Conservation (phyloP, 2,113 vertebrate species). For the Lipophrys pholis region DNA sequence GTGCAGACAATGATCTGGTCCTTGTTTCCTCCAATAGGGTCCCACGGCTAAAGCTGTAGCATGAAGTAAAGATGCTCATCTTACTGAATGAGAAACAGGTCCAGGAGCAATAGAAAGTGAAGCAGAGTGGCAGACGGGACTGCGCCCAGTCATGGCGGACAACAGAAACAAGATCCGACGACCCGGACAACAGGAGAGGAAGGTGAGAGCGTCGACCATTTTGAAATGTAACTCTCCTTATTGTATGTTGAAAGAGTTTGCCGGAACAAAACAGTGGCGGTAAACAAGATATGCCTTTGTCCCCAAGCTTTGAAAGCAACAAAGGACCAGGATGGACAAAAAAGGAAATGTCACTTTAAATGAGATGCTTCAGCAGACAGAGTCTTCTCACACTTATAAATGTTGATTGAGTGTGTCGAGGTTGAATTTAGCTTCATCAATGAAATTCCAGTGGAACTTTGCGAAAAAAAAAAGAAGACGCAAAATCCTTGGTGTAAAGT, state of each 20-base stretch:
- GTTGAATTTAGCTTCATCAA: conserved; percentile 85
- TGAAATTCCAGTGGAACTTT: conserved; percentile 82
- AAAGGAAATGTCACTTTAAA: conserved; percentile 67
- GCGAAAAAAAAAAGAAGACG: conserved; percentile 68
- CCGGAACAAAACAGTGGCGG: conserved; percentile 73
- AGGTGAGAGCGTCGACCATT: conserved; percentile 91
- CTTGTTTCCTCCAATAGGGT: conserved; percentile 93
- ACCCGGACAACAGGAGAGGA: conserved; percentile 84
- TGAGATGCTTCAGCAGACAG: conserved; percentile 65
- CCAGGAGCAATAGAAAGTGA: conserved; percentile 87
- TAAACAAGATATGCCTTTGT: conserved; percentile 75
- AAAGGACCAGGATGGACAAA: conserved; percentile 62
- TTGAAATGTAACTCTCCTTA: conserved; percentile 81
- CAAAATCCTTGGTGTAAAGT: conserved; percentile 57
- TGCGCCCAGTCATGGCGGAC: conserved; percentile 91
- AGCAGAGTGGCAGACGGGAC: conserved; percentile 83
- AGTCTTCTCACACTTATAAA: conserved; percentile 65
- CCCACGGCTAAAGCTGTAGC: conserved; percentile 91
- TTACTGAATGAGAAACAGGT: conserved; percentile 89
- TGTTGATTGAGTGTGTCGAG: conserved; percentile 80
- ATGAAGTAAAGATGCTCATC: conserved; percentile 95
- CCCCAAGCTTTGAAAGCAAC: conserved; percentile 63
- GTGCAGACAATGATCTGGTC: conserved; percentile 95
- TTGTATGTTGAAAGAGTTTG: conserved; percentile 80
- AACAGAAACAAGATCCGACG: conserved; percentile 77